Percentiles rank a stretch among this genome's conserved stretches.
phyloP scores from a whole-genome alignment of 1,140 invertebrate genomes.

The Neotoxoptera formosana region DNA sequence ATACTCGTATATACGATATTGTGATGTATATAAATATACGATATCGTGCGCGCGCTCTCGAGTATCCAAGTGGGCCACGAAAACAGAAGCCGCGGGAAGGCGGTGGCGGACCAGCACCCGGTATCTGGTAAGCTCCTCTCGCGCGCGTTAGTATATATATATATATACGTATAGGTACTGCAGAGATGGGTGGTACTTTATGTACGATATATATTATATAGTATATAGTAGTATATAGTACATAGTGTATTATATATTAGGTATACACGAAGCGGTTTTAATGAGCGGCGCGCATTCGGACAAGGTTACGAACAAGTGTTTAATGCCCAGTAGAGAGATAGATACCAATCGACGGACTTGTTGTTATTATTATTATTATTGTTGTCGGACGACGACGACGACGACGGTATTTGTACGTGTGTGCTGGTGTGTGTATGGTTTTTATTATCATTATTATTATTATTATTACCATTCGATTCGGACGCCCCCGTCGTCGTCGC shows the following conservation, averaged over 20 bases:
- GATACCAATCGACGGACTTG: slow-evolving; percentile 53
- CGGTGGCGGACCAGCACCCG: background rate
- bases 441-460: slow-evolving; percentile 30
- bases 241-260: background rate
- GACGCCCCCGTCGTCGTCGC: slow-evolving; percentile 48
- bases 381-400: too few relatives aligned
- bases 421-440: background rate
- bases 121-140: background rate
- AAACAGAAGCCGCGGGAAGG: slow-evolving; percentile 52
- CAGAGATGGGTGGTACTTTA: background rate
- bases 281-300: slow-evolving; percentile 42
- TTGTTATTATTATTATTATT: slow-evolving; percentile 51
- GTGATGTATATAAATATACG: background rate
- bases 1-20: too few relatives aligned
- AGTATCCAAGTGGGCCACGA: slow-evolving; percentile 22
- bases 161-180: too few relatives aligned
- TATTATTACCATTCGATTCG: slow-evolving; percentile 25
- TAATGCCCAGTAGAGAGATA: slow-evolving; percentile 38
- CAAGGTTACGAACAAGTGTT: slow-evolving; percentile 56
- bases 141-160: background rate
- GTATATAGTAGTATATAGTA: too few relatives aligned
- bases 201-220: background rate
- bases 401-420: background rate
- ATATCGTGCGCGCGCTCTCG: background rate
- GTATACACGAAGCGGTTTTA: slow-evolving; percentile 48